Percentiles rank a stretch among this genome's conserved stretches.
phyloP scores from a whole-genome alignment of 1,140 invertebrate genomes.

The Brevipalpus yothersi region DNA sequence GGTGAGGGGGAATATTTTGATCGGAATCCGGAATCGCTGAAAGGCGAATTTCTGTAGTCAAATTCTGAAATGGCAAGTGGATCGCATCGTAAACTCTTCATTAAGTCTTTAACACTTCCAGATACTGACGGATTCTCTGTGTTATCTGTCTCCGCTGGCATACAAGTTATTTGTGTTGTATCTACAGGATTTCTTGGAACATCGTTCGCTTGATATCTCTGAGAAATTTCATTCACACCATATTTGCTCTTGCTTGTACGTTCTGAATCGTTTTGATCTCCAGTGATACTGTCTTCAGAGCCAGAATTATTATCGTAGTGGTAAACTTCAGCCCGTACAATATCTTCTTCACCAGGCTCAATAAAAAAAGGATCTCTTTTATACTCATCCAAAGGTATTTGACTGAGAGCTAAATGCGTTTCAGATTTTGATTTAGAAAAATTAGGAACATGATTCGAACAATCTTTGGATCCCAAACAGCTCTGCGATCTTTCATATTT shows the following conservation, averaged over 20 bases:
- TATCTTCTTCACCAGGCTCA: neutral
- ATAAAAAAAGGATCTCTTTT: neutral
- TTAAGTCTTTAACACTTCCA: neutral
- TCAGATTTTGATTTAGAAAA: neutral
- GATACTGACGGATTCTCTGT: neutral
- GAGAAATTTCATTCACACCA: neutral
- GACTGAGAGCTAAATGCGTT: neutral
- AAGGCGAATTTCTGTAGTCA: neutral
- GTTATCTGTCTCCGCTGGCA: neutral
- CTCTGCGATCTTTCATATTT: neutral
- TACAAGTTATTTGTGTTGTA: neutral
- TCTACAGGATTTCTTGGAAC: neutral
- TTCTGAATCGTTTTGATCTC: neutral
- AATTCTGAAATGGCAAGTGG: neutral
- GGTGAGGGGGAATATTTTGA: conserved; percentile 3
- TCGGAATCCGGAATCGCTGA: conserved; percentile 2
- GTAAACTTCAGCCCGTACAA: neutral
- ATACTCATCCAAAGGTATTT: neutral
- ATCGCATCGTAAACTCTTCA: conserved; percentile 1
- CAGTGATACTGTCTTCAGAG: neutral
- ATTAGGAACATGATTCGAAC: neutral
- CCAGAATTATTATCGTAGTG: neutral
- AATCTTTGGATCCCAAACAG: neutral
- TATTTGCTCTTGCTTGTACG: neutral
- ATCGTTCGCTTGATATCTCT: neutral